Percentiles rank a stretch among this genome's conserved stretches.
phyloP scores from a whole-genome alignment of 2,113 vertebrate species.

The Limnothrissa miodon region DNA sequence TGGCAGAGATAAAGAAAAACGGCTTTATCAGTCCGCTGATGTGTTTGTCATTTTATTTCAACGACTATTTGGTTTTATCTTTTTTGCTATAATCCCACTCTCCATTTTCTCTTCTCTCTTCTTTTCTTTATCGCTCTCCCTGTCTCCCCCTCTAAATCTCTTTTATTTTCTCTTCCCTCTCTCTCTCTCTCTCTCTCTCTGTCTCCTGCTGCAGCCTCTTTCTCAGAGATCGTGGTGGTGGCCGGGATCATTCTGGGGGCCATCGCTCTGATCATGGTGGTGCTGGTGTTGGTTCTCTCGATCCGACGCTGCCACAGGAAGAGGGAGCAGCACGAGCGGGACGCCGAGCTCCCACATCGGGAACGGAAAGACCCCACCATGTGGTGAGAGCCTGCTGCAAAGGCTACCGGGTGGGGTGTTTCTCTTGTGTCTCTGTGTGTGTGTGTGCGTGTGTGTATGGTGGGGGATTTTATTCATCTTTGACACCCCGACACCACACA shows the following conservation, averaged over 20 bases:
- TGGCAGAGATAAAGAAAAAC: too few species aligned
- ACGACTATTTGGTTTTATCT: too few species aligned
- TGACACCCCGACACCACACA: too few species aligned
- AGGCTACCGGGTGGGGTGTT: background rate
- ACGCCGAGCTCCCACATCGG: slow-evolving; percentile 55
- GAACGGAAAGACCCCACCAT: slow-evolving; percentile 68
- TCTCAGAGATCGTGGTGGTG: slow-evolving; percentile 86
- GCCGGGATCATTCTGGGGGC: slow-evolving; percentile 77
- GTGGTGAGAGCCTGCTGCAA: slow-evolving; percentile 72
- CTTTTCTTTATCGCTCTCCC: background rate
- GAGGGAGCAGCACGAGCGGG: slow-evolving; percentile 41
- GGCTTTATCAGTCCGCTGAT: too few species aligned
- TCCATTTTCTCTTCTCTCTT: background rate
- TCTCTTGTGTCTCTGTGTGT: background rate
- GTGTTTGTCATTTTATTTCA: too few species aligned
- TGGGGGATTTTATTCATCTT: background rate
- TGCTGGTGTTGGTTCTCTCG: slow-evolving; percentile 67
- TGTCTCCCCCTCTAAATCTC: background rate
- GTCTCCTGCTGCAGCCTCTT: slow-evolving; percentile 66
- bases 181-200: background rate
- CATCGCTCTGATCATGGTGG: slow-evolving; percentile 71
- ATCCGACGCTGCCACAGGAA: slow-evolving; percentile 70
- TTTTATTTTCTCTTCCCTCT: background rate
- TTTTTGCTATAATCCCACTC: too few species aligned
- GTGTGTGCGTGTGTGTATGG: background rate